Evolutionary conservation across 2,113 vertebrate genomes (phyloP), one percentile per base, ranked within the genome.

Genomic region (Marmota flaviventris): DNA sequence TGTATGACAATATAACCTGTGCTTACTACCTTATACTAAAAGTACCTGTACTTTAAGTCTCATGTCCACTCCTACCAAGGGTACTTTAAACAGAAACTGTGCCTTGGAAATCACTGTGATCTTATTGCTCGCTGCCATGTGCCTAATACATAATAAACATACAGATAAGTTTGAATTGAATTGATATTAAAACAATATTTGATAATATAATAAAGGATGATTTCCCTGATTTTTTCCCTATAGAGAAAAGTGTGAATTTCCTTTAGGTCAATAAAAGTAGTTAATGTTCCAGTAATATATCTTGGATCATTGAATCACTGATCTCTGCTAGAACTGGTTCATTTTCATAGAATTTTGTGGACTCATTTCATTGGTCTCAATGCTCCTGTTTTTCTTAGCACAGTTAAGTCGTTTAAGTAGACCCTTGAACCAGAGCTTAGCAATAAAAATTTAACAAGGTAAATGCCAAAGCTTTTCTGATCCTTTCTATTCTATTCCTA

Each of bases 301-400:
- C 69, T 93, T 29, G 9, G 85, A 89, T 95, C 95, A 93, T 84
- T 98, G 61, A 78, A 51, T 77, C 61, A 79, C 32, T 94, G 87
- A 92, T 98, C 89, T 81, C 77, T 76, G 34, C 70, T 95, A 97
- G 91, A 96, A 97, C 34, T 0, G 4, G 65, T 98, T 98, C 94
- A 42, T 96, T 98, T 98, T 97, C 91, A 63, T 58, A 20, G 88
- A 85, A 85, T 96, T 95, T 84, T 96, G 97, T 27, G 0, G 75
- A 97, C 78, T 94, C 65, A 4, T 97, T 98, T 93, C 93, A 84
- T 94, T 94, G 8, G 96, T 96, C 96, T 98, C 96, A 70, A 39
- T 75, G 82, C 88, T 96, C 90, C 39, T 22, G 78, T 98, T 96
- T 97, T 97, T 75, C 78, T 95, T 95, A 48, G 9, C 39, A 45